Base-by-base conservation (phyloP, 2,888 invertebrate genomes). In the Myopa tessellatipennis region DNA sequence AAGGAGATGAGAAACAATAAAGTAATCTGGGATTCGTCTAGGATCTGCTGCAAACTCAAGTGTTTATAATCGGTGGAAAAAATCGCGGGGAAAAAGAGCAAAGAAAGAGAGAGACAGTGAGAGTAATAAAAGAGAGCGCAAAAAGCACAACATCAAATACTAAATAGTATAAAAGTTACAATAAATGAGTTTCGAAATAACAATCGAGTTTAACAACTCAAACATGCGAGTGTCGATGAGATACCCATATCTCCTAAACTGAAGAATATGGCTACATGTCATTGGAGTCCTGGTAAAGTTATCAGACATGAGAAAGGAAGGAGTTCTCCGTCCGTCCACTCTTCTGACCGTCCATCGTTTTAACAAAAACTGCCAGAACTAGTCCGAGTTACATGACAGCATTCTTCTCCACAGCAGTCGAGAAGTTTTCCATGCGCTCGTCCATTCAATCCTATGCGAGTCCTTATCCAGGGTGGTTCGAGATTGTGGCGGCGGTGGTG, bases 351-450 rank as follows among this genome's bases (percentile, higher is more conserved):
- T 65, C 36, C 65, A 38, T 38, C 38, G 38, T 74, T 50, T 34
- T 7, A 50, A 65, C 45, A 74, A 50, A 60, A 73, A 73, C 73
- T 61, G 73, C 40, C 73, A 45, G 72, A 73, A 73, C 26, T 61
- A 14, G 45, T 40, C 38, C 26, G 26, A 26, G 1, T 26, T 26
- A 61, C 73, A 40, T 18, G 40, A 61, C 60, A 73, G 34, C 38
- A 73, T 58, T 55, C 34, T 55, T 36, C 55, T 55, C 16, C 38
- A 16, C 71, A 58, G 34, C 16, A 38, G 3, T 68, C 68, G 40
- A 16, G 12, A 3, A n/a, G 6, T 18, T n/a, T 4, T 68, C 45
- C 5, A 16, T 45, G 67, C 34, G 14, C 67, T 34, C 67, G 1
- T 45, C 6, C 10, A 8, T 45, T 10, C 45, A 10, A 45, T 6